Evolutionary conservation across 2,888 invertebrate genomes (phyloP).

Genomic region (Cyrtodaria siliqua): DNA sequence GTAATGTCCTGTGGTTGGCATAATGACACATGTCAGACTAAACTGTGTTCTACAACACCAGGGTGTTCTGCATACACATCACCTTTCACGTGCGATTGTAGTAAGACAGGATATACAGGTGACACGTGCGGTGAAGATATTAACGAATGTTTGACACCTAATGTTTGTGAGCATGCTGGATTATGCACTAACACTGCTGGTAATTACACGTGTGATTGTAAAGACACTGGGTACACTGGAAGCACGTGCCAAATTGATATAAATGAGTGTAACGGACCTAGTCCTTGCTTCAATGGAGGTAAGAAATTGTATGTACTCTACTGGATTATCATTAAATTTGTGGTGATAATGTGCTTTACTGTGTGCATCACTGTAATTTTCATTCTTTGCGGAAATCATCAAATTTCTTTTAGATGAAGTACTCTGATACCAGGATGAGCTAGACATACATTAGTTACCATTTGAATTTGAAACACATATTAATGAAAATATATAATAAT

Average conservation of each 20-base stretch:
- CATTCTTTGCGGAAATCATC: too few relatives aligned
- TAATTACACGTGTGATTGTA: conserved; percentile 74
- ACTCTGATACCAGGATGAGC: too few relatives aligned
- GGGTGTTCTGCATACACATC: conserved; percentile 62
- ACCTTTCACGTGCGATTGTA: conserved; percentile 76
- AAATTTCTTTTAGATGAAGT: too few relatives aligned
- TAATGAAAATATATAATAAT: too few relatives aligned
- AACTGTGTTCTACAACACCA: conserved; percentile 62
- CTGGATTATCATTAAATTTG: too few relatives aligned
- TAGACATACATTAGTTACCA: too few relatives aligned
- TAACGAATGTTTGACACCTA: conserved; percentile 69
- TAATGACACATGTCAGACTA: conserved; percentile 78
- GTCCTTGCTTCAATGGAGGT: conserved; percentile 81
- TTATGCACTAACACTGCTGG: conserved; percentile 73
- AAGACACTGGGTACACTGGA: conserved; percentile 77
- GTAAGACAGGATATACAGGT: conserved; percentile 72
- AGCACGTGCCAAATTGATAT: conserved; percentile 70
- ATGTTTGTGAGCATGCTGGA: conserved; percentile 72
- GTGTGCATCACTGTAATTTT: too few relatives aligned
- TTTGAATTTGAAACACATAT: too few relatives aligned
- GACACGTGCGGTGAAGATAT: conserved; percentile 68
- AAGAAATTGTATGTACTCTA: too few relatives aligned
- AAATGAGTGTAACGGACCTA: conserved; percentile 72
- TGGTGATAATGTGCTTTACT: too few relatives aligned
- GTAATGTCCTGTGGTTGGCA: conserved; percentile 79